A percentile compares a stretch with the other conserved stretches of the same genome.
phyloP scores from a whole-genome alignment of 2,797 vertebrate genomes.

The Halcyon smyrnensis region DNA sequence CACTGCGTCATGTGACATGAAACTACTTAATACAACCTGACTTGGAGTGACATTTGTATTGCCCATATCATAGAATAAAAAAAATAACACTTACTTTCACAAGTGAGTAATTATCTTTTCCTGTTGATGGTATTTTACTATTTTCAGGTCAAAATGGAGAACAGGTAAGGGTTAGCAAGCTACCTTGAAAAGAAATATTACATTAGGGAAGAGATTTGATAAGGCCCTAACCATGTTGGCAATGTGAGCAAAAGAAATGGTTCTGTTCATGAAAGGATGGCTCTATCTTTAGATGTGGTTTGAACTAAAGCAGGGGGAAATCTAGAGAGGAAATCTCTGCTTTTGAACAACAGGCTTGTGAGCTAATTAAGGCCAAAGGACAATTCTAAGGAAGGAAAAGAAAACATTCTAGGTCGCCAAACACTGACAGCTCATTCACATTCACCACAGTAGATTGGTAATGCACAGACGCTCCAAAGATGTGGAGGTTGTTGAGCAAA shows the following conservation, averaged over 20 bases:
- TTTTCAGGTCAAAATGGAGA: conserved; percentile 77
- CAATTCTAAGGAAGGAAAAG: conserved; percentile 17
- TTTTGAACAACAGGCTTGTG: conserved; percentile 33
- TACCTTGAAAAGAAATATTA: conserved; percentile 61
- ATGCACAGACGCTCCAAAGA: neutral
- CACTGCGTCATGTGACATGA: conserved; percentile 70
- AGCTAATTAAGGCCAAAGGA: conserved; percentile 43
- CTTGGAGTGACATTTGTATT: conserved; percentile 75
- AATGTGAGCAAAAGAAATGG: conserved; percentile 50
- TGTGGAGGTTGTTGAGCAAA: neutral
- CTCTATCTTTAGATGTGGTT: conserved; percentile 37
- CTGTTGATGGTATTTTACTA: conserved; percentile 73
- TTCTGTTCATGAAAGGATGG: conserved; percentile 52
- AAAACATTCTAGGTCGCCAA: neutral
- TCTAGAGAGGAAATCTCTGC: conserved; percentile 31
- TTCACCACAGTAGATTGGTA: neutral
- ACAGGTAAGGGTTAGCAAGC: conserved; percentile 66
- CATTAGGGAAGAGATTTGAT: conserved; percentile 54
- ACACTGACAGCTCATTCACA: neutral
- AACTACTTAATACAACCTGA: conserved; percentile 76
- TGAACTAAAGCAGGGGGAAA: conserved; percentile 39
- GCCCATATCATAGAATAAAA: conserved; percentile 58
- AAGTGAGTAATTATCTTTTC: conserved; percentile 78
- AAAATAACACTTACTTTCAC: conserved; percentile 75
- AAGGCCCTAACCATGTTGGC: conserved; percentile 20